Evolutionary conservation across 2,888 invertebrate genomes (phyloP), one percentile per base, ranked within the genome.

Genomic region (Agonopterix subpropinquella): DNA sequence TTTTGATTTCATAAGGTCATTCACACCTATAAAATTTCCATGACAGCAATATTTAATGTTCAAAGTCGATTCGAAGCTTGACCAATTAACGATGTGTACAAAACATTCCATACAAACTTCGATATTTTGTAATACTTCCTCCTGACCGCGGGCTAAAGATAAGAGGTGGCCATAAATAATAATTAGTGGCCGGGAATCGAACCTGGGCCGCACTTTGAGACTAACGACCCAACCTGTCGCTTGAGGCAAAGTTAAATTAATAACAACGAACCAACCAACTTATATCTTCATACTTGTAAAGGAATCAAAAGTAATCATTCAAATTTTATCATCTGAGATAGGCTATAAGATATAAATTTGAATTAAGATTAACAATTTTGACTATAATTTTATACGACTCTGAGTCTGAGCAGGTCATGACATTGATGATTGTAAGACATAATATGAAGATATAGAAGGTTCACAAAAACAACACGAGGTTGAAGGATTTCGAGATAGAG

Each of bases 101-200:
- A 56, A 59, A 48, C 53, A 15, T 28, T 47, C 55, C 53, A 51
- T 51, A 57, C 53, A 54, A 58, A 53, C 54, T 59, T 53, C 53
- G 54, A 58, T 59, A 62, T 64, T 68, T 64, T 54, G 54, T 65
- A 61, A 64, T 62, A 71, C 67, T 73, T 71, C 70, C 70, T 71
- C 61, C 47, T 49, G 65, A 10, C 71, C 76, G 49, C 52, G 47
- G 66, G 75, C 72, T 49, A 57, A 51, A 69, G 68, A 76, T 72
- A 73, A 77, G 67, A 67, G 64, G 61, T 61, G 52, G 47, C 60
- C 69, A 75, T 82, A 80, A 81, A 82, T 79, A 75, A 80, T 80
- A 80, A 82, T 84, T 79, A 79, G 68, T 61, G 64, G 61, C 63
- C 68, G 57, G 67, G 77, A 74, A 68, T 77, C 70, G 69, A 79